These are phyloP conservation scores for Macrotis lagotis DNA, from an alignment of 2,113 vertebrate species.

Conservation along the genomic window DNA sequence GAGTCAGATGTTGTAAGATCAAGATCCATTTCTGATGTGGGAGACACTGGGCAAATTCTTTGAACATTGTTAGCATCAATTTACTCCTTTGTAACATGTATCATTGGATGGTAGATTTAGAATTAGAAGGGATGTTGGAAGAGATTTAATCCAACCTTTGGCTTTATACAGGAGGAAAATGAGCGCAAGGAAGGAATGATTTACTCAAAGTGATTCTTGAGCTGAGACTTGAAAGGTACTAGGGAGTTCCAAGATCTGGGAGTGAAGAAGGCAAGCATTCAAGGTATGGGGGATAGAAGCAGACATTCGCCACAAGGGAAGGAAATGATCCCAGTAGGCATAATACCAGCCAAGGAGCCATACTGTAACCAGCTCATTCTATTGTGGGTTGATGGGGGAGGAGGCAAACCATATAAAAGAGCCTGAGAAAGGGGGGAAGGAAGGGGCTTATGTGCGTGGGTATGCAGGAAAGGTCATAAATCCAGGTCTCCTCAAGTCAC, in stretches of 20 bases:
- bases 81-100: not conserved
- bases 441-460: not conserved
- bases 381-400: not conserved
- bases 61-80: not conserved
- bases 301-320: not conserved
- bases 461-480: not conserved
- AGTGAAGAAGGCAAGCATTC: not conserved
- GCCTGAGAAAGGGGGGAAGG: not conserved
- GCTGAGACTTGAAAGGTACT: not conserved
- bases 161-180: not conserved
- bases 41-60: not conserved
- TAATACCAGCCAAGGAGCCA: not conserved
- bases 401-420: not conserved
- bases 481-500: accelerated
- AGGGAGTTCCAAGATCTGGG: not conserved
- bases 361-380: not conserved
- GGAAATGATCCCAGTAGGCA: not conserved
- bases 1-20: not conserved
- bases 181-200: not conserved
- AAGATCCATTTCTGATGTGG: not conserved
- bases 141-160: not conserved
- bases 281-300: not conserved
- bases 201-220: not conserved
- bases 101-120: not conserved
- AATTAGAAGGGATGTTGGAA: not conserved